These are phyloP conservation scores for Phoebastria nigripes DNA, from an alignment of 2,797 vertebrate genomes.

Conservation along the genomic window DNA sequence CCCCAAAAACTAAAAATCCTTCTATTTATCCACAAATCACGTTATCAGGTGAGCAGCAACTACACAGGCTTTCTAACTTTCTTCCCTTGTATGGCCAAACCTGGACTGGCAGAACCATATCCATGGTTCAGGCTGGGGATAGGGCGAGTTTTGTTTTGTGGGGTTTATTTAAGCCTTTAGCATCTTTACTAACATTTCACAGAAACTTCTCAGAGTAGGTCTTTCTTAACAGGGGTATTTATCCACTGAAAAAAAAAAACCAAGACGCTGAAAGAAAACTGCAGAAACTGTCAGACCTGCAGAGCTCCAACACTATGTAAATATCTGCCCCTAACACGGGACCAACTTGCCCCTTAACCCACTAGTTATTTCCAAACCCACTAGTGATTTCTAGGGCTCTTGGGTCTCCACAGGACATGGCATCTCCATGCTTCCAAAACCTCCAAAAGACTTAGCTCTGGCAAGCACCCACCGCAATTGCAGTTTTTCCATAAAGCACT, in stretches of 20 bases:
- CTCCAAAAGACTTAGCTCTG: background rate
- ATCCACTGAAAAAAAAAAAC: background rate
- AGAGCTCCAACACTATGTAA: background rate
- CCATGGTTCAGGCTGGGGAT: background rate
- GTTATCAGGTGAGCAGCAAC: background rate
- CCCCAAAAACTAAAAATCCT: background rate
- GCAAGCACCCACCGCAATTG: background rate
- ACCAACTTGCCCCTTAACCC: background rate
- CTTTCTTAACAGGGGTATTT: background rate
- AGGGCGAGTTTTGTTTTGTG: background rate
- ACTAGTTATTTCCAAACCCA: background rate
- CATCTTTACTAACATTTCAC: background rate
- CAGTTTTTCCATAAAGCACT: background rate
- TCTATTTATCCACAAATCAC: background rate
- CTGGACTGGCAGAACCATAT: background rate
- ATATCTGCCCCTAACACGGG: fast-evolving
- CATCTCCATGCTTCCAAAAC: background rate
- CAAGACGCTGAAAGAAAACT: background rate
- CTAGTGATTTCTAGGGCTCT: background rate
- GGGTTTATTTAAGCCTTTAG: background rate
- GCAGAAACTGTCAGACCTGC: background rate
- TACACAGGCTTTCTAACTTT: background rate
- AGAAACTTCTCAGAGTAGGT: background rate
- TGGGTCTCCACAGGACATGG: fast-evolving
- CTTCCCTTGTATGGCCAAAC: background rate